Evolutionary conservation across 1,140 invertebrate genomes (phyloP).

Genomic region (Patella vulgata): DNA sequence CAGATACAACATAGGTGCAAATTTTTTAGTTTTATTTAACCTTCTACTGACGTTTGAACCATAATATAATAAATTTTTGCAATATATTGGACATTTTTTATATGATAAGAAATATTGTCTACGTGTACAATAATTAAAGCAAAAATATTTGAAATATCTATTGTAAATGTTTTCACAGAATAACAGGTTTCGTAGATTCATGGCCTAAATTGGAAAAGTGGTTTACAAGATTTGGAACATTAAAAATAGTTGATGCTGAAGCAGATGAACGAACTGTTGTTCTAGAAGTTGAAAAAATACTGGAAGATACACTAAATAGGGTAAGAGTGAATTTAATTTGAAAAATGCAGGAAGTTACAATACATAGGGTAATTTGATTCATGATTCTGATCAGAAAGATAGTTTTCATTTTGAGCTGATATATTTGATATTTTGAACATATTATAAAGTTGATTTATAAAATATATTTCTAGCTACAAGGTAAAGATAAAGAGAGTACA

Average conservation of each 20-base stretch:
- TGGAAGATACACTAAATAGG: conserved; percentile 60
- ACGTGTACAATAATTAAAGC: no score
- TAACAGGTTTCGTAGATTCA: conserved; percentile 57
- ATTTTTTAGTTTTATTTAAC: no score
- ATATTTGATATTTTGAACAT: no score
- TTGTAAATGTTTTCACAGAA: conserved; percentile 43
- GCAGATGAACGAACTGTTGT: conserved; percentile 45
- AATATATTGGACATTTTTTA: no score
- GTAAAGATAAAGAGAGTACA: conserved; percentile 37
- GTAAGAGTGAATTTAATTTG: conserved; percentile 27
- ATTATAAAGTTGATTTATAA: no score
- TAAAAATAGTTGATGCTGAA: conserved; percentile 56
- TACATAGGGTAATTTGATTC: neutral
- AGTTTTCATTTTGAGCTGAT: no score
- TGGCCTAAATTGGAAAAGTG: conserved; percentile 66
- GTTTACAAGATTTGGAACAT: conserved; percentile 61
- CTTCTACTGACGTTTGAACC: no score
- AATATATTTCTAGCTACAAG: conserved; percentile 35
- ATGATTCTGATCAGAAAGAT: neutral
- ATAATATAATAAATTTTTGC: no score
- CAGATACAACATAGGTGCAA: conserved; percentile 64
- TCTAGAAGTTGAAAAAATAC: conserved; percentile 59
- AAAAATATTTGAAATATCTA: no score
- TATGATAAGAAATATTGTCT: no score
- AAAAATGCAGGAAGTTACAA: neutral